Conservation (phyloP, 2,888 invertebrate species). For the Drosophila atripex region DNA sequence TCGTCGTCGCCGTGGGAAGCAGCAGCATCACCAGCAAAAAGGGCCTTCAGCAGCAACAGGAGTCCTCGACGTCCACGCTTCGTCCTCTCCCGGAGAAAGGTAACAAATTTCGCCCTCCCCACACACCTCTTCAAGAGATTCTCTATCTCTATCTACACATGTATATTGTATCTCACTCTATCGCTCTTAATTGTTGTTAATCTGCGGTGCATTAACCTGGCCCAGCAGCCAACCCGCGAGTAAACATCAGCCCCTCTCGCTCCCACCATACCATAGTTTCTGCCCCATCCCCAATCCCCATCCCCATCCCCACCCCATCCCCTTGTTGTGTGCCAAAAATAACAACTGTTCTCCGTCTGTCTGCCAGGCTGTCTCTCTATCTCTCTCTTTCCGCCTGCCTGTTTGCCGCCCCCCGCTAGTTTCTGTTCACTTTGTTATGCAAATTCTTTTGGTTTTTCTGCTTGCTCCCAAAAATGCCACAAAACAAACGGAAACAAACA, state of each 20-base stretch:
- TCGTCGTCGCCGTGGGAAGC: slow-evolving; percentile 43
- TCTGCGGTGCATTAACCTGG: slow-evolving; percentile 59
- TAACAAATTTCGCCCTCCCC: slow-evolving; percentile 62
- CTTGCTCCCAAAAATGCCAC: slow-evolving; percentile 44
- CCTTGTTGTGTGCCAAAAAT: slow-evolving; percentile 64
- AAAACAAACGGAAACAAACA: slow-evolving; percentile 38
- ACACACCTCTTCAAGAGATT: background rate
- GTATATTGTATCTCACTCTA: slow-evolving; percentile 5
- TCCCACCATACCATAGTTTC: background rate
- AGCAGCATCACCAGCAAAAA: slow-evolving; percentile 39
- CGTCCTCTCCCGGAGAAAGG: slow-evolving; percentile 64
- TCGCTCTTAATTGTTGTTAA: slow-evolving; percentile 52
- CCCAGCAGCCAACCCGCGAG: slow-evolving; percentile 46
- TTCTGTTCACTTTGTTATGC: slow-evolving; percentile 63
- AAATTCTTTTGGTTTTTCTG: slow-evolving; percentile 58
- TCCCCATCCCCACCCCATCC: slow-evolving; percentile 11
- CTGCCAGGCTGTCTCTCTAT: slow-evolving; percentile 5
- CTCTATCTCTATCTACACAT: background rate
- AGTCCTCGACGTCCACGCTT: slow-evolving; percentile 54
- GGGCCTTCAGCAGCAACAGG: slow-evolving; percentile 53
- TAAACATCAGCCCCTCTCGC: slow-evolving; percentile 54
- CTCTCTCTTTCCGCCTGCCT: slow-evolving; percentile 6
- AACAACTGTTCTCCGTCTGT: slow-evolving; percentile 49
- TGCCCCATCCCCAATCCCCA: slow-evolving; percentile 17
- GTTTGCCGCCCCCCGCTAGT: background rate